Conservation (phyloP, 2,113 vertebrate species). For the Zosterops pallidus region DNA sequence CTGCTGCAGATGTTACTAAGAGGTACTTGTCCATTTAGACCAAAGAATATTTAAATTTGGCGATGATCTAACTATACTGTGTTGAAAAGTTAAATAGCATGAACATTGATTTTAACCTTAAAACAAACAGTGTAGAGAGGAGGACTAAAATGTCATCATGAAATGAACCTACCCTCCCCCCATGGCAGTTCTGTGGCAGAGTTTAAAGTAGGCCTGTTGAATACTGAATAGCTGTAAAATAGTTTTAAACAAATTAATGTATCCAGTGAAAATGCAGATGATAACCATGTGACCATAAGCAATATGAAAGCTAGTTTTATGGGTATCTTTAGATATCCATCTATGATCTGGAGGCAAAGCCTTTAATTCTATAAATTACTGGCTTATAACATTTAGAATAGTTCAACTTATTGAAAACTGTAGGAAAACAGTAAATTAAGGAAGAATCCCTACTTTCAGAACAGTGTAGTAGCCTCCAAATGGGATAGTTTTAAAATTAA, state of each 20-base stretch:
- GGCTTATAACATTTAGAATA: not conserved
- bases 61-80: not conserved
- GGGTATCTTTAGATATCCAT: not conserved
- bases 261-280: not conserved
- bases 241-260: not conserved
- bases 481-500: not conserved
- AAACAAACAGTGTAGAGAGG: not conserved
- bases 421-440: not conserved
- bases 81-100: not conserved
- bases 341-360: not conserved
- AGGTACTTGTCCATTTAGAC: not conserved
- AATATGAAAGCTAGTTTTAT: not conserved
- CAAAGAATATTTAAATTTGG: not conserved
- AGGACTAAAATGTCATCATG: not conserved
- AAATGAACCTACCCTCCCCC: accelerated
- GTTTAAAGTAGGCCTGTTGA: not conserved
- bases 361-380: not conserved
- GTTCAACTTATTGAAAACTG: not conserved
- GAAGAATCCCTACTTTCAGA: not conserved
- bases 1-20: not conserved
- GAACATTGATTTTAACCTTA: not conserved
- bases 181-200: not conserved
- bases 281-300: not conserved
- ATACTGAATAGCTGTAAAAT: not conserved
- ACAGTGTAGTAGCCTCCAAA: not conserved